A percentile compares a stretch with the other conserved stretches of the same genome.
Evolutionary conservation across 2,113 vertebrate species (phyloP).

Genomic region (Jaculus jaculus): DNA sequence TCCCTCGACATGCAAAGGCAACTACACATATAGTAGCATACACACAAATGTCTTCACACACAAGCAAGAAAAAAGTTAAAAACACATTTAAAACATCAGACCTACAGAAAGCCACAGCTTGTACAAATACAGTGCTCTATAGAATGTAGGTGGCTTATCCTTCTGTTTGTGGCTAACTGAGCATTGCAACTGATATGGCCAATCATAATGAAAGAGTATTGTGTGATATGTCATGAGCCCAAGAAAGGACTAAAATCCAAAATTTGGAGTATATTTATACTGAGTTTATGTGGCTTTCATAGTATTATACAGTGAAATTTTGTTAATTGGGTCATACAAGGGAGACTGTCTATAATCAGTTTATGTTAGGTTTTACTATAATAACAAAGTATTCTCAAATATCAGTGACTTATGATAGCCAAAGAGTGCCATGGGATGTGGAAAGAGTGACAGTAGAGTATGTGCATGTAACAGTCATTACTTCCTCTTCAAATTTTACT

Average conservation of each 20-base stretch:
- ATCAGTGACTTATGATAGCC: background rate
- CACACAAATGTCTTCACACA: background rate
- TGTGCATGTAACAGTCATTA: background rate
- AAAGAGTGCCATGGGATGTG: background rate
- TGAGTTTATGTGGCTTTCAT: background rate
- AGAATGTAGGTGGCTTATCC: background rate
- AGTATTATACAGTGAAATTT: background rate
- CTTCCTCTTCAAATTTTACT: background rate
- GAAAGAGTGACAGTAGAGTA: background rate
- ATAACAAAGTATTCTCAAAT: background rate
- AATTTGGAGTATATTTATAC: background rate
- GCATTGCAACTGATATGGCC: background rate
- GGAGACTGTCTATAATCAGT: background rate
- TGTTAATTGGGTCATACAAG: background rate
- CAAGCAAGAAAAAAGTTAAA: background rate
- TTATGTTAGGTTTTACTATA: background rate
- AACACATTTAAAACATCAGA: background rate
- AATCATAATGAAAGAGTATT: background rate
- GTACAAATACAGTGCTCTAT: background rate
- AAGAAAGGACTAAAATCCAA: background rate
- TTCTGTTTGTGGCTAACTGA: background rate
- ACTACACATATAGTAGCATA: too few relatives aligned
- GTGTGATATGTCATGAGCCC: background rate
- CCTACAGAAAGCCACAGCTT: background rate
- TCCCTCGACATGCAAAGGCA: background rate